Evolutionary conservation across 1,140 invertebrate genomes (phyloP), one percentile per base, ranked within the genome.

Genomic region (Bursaphelenchus mucronatus): DNA sequence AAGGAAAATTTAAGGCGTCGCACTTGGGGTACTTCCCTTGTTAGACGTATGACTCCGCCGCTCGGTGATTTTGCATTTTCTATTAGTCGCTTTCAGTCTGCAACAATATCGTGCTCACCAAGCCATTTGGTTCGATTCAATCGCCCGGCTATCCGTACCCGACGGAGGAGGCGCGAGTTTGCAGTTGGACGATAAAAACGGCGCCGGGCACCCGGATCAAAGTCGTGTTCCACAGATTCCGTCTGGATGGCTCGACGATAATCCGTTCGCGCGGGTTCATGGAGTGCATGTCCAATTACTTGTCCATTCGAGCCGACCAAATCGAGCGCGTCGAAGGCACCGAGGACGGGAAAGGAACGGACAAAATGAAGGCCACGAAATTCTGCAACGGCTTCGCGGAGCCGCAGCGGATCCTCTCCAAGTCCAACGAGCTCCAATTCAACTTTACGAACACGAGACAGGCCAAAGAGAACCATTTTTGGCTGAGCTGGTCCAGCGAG

Each of bases 401-500:
- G 50, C 75, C 74, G 8, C 61, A 43, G 6, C 66, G 63, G 49
- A 50, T 70, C 1, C 44, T 71, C 19, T 55, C 76, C 3, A 66
- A 53, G 21, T 50, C 47, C 30, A 75, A 77, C 41, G 46, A 49
- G 17, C 41, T 77, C 4, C 45, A 65, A 15, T 17, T 77, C 10
- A 62, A 9, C 79, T 77, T 53, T n/a, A 53, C 13, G 1, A 49
- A n/a, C 6, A 11, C 57, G 13, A 39, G 9, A 39, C 13, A 44
- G 19, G 15, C 75, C 46, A 57, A 69, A 9, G 75, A 78, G n/a
- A 81, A 78, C 58, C 61, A 78, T 46, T 78, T 78, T 65, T 78
- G 77, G 77, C 45, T 78, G 9, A 69, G 63, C 19, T 78, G 78
- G 75, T 57, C 65, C 15, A 78, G 71, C 30, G 41, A 71, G 11